phyloP scores from a whole-genome alignment of 2,888 invertebrate genomes.

The Carabus problematicus region DNA sequence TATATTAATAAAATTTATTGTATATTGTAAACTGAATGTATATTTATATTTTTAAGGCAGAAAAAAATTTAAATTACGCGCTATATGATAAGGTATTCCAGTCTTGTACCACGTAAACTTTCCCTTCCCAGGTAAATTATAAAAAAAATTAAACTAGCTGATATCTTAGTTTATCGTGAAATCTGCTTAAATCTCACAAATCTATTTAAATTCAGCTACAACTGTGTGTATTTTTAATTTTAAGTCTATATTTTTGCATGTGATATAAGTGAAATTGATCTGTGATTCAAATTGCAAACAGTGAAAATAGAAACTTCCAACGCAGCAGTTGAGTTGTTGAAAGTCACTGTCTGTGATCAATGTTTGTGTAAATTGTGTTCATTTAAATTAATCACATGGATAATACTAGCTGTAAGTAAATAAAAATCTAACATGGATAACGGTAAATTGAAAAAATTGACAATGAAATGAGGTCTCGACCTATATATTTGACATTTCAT shows the following conservation, averaged over 20 bases:
- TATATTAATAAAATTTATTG: slow-evolving; percentile 27
- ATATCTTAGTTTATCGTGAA: slow-evolving; percentile 9
- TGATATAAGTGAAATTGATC: slow-evolving; percentile 7
- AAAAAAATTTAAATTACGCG: slow-evolving; percentile 26
- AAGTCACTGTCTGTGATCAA: slow-evolving; percentile 42
- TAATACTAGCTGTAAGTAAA: slow-evolving; percentile 38
- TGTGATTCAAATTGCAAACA: slow-evolving; percentile 13
- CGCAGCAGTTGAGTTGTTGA: slow-evolving; percentile 33
- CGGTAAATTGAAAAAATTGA: slow-evolving; percentile 9
- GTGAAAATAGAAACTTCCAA: slow-evolving; percentile 41
- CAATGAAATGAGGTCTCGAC: neutral
- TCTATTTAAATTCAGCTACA: neutral
- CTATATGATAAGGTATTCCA: slow-evolving; percentile 1
- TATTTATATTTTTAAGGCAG: slow-evolving; percentile 11
- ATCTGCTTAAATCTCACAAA: neutral
- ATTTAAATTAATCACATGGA: slow-evolving; percentile 36
- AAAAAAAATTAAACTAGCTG: slow-evolving; percentile 36
- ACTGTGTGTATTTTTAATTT: slow-evolving; percentile 6
- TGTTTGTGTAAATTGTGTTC: slow-evolving; percentile 38
- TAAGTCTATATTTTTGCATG: slow-evolving; percentile 13
- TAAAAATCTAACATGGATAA: slow-evolving; percentile 3
- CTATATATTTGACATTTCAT: slow-evolving; percentile 32
- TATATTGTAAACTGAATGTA: neutral
- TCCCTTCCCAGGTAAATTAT: slow-evolving; percentile 31
- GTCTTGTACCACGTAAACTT: slow-evolving; percentile 32